Conservation (phyloP, 2,888 invertebrate genomes). For the Apoderus coryli region DNA sequence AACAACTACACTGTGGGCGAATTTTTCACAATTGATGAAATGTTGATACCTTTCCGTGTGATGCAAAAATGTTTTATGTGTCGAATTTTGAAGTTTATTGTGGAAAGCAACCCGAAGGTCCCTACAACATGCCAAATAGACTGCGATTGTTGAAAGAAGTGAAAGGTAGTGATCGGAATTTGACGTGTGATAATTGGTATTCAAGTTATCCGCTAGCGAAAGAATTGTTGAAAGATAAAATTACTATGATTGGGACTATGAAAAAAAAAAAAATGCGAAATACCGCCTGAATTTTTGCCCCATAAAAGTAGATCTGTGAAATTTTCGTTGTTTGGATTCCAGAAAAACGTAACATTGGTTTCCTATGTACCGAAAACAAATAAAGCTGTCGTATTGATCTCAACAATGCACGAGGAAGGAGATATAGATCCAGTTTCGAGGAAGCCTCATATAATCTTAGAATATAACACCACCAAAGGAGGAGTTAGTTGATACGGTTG, state of each 20-base stretch:
- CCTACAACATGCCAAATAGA: conserved; percentile 11
- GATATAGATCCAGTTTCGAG: conserved; percentile 7
- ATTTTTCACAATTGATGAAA: conserved; percentile 13
- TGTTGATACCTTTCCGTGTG: conserved; percentile 9
- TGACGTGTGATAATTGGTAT: conserved; percentile 22
- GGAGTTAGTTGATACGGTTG: conserved; percentile 22
- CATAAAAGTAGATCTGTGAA: conserved; percentile 6
- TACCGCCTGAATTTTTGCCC: conserved; percentile 14
- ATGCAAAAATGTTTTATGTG: too few relatives aligned
- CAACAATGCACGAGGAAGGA: conserved; percentile 8
- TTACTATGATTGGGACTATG: conserved; percentile 14
- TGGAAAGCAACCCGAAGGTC: conserved; percentile 6
- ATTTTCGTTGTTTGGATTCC: conserved; percentile 14
- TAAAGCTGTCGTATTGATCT: conserved; percentile 15
- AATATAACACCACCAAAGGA: conserved; percentile 19
- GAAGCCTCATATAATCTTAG: conserved; percentile 18
- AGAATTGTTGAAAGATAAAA: conserved; percentile 12
- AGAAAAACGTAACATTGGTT: conserved; percentile 14
- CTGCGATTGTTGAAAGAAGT: conserved; percentile 11
- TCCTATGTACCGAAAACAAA: conserved; percentile 13
- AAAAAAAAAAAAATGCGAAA: conserved; percentile 17
- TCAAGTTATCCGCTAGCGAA: conserved; percentile 12
- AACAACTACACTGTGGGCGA: conserved; percentile 7
- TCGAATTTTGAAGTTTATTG: conserved; percentile 1
- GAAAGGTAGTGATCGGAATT: conserved; percentile 15